These are phyloP conservation scores for Bubo bubo DNA, from an alignment of 2,113 vertebrate genomes.

Conservation along the genomic window DNA sequence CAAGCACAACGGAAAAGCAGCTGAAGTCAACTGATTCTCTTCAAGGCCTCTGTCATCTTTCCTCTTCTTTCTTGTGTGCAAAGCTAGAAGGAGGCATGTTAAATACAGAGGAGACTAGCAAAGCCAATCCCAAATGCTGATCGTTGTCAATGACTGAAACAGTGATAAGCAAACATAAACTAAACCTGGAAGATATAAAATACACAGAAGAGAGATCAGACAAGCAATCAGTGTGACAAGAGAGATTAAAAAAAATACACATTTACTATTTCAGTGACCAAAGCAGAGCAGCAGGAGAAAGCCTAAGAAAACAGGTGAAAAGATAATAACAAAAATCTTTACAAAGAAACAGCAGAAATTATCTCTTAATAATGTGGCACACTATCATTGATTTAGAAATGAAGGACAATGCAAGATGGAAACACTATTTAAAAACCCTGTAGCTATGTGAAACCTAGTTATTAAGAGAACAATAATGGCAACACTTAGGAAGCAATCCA, in stretches of 20 bases:
- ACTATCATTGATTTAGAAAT: not conserved
- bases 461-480: slow-evolving; percentile 3
- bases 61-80: not conserved
- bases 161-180: not conserved
- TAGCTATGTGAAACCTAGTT: slow-evolving; percentile 17
- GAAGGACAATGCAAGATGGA: not conserved
- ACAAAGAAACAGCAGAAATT: not conserved
- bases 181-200: not conserved
- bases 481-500: not conserved
- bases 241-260: not conserved
- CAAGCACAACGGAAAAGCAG: not conserved
- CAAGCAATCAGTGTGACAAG: not conserved
- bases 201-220: not conserved
- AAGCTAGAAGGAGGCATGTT: rapidly evolving
- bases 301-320: not conserved
- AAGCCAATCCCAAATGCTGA: not conserved
- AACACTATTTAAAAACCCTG: slow-evolving; percentile 7
- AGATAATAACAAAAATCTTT: not conserved
- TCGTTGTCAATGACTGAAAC: not conserved
- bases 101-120: not conserved
- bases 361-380: not conserved
- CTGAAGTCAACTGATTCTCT: not conserved
- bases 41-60: not conserved
- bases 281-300: not conserved
- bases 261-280: not conserved